Base-by-base conservation (phyloP, 2,113 vertebrate species). In the Nothocercus julius region DNA sequence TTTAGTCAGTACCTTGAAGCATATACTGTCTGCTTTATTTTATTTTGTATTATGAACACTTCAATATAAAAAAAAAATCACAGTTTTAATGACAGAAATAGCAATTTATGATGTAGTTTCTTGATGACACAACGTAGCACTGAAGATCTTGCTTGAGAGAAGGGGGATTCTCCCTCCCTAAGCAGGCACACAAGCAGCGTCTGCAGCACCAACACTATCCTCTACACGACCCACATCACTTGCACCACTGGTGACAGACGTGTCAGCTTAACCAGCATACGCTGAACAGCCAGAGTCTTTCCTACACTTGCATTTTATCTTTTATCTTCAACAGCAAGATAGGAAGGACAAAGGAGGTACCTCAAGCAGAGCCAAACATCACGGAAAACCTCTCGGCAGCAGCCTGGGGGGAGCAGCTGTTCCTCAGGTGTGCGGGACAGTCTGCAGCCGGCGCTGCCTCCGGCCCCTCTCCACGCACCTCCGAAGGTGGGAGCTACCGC, bases 51-150 rank as follows among this genome's bases (percentile, higher is more conserved):
- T 92, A 80, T 85, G 59, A 74, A 85, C 19, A 10, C 21, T 82
- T 51, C 49, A 1, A 8, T 61, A 87, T 45, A 64, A 27, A 4
- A 34, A 88, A 78, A 68, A 27, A 3, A 34, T 28, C 89, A 42
- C 7, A 15, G 17, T 67, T 86, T 72, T 85, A 93, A 90, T 38
- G 27, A 56, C 73, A 95, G 94, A 94, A 93, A 72, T 44, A 93
- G 87, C 34, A 85, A 86, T 91, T 93, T 93, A 90, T 75, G 7
- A 63, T 63, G 38, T 19, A 38, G 72, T 90, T 95, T 85, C 63
- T 85, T 15, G 0, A 64, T 81, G 54, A 51, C 64, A 77, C 69
- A 78, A 82, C 24, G 11, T 47, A 85, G 45, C 75, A 90, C 42
- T 14, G 22, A 91, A 83, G 32, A 81, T 75, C 8, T 15, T 76